These are phyloP conservation scores for Luffia ferchaultella DNA, from an alignment of 2,888 invertebrate species.

Conservation along the genomic window DNA sequence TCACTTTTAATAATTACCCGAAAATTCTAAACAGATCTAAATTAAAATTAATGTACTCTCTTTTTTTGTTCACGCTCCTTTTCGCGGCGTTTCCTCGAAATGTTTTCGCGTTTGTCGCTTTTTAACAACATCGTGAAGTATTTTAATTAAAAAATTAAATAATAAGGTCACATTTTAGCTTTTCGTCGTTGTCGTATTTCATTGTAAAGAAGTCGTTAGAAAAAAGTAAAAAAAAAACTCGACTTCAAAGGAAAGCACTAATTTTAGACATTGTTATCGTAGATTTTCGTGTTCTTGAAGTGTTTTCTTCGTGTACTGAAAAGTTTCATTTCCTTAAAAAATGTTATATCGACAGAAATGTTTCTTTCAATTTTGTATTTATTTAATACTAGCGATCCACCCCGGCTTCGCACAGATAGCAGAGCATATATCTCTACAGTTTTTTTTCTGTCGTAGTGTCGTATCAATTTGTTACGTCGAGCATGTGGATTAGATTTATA, in stretches of 20 bases:
- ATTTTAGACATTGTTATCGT: not conserved
- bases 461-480: too few species aligned
- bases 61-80: not conserved
- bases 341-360: not conserved
- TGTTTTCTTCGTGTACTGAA: not conserved
- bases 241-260: not conserved
- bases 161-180: not conserved
- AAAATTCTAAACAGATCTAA: not conserved
- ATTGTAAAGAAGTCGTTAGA: not conserved
- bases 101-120: not conserved
- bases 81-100: not conserved
- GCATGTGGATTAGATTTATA: too few species aligned
- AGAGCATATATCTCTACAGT: too few species aligned
- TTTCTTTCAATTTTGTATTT: not conserved
- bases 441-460: too few species aligned
- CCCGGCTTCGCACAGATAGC: too few species aligned
- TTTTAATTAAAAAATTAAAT: not conserved
- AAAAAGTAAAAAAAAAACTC: not conserved
- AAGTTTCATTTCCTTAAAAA: not conserved
- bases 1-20: not conserved
- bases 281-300: not conserved
- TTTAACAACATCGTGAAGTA: not conserved
- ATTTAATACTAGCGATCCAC: too few species aligned
- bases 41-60: not conserved
- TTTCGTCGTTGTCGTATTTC: not conserved